phyloP scores from a whole-genome alignment of 2,888 invertebrate genomes.

The Homarus gammarus region DNA sequence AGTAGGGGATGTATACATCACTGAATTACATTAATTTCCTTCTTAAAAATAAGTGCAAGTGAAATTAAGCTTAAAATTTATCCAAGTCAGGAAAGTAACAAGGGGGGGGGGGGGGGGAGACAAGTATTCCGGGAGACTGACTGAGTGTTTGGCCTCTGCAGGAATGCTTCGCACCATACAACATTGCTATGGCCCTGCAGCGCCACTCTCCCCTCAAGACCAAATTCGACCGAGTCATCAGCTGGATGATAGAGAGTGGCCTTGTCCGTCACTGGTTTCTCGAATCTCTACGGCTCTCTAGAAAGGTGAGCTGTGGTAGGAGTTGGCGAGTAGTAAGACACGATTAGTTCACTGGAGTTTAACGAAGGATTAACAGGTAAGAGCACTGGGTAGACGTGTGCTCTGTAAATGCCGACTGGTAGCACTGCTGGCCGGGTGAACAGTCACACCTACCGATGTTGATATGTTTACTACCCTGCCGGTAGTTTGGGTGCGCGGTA shows the following conservation, averaged over 20 bases:
- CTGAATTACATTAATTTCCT: background rate
- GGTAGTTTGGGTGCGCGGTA: too few species aligned
- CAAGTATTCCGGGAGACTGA: too few species aligned
- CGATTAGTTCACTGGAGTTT: too few species aligned
- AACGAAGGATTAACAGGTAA: too few species aligned
- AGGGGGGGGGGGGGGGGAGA: background rate
- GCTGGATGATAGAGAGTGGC: slow-evolving; percentile 64
- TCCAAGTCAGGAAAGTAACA: background rate
- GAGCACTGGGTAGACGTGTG: too few species aligned
- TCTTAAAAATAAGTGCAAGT: background rate
- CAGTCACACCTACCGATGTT: too few species aligned
- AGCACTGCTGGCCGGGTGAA: too few species aligned
- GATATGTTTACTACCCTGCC: too few species aligned
- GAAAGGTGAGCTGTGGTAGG: slow-evolving; percentile 48
- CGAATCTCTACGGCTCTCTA: slow-evolving; percentile 53
- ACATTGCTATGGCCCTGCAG: slow-evolving; percentile 74
- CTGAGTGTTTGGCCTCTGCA: slow-evolving; percentile 10
- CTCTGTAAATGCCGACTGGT: too few species aligned
- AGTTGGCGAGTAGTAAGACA: too few species aligned
- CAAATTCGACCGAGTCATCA: slow-evolving; percentile 57
- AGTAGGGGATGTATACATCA: too few species aligned
- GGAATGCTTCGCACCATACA: slow-evolving; percentile 74
- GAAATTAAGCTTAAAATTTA: too few species aligned
- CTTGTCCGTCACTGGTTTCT: slow-evolving; percentile 69
- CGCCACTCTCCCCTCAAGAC: slow-evolving; percentile 60